Conservation (phyloP, 2,797 vertebrate species). For the Phyllotis vaccarum region DNA sequence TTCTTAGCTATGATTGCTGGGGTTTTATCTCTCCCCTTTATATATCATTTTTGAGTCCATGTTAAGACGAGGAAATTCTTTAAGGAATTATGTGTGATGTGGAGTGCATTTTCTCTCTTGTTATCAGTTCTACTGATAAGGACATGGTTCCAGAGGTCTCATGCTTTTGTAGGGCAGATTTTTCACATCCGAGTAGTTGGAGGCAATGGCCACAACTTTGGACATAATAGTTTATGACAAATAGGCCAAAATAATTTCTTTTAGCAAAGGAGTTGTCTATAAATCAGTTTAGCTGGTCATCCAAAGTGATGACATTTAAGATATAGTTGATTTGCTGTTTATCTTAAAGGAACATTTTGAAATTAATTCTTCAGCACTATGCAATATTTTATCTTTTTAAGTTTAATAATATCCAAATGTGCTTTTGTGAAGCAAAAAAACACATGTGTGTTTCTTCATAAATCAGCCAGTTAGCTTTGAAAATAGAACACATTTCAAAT, state of each 20-base stretch:
- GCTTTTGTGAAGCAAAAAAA: constrained; percentile 74
- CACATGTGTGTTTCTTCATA: constrained; percentile 74
- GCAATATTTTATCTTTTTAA: constrained; percentile 78
- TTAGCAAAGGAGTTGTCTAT: constrained; percentile 60
- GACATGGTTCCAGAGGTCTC: neutral
- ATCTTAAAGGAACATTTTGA: constrained; percentile 77
- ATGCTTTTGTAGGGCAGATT: neutral
- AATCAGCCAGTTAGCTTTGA: constrained; percentile 75
- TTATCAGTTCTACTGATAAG: neutral
- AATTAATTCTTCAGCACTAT: constrained; percentile 75
- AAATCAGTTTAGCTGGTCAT: constrained; percentile 68
- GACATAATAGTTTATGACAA: constrained; percentile 44
- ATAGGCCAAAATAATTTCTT: constrained; percentile 55
- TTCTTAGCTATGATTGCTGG: constrained; percentile 43
- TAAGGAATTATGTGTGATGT: constrained; percentile 49
- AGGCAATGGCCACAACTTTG: constrained; percentile 31
- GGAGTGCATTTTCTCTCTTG: constrained; percentile 3
- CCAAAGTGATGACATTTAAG: constrained; percentile 67
- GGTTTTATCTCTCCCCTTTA: constrained; percentile 54
- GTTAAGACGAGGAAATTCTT: constrained; percentile 69
- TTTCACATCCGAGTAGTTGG: neutral
- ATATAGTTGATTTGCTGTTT: constrained; percentile 75
- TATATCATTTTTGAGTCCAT: constrained; percentile 50
- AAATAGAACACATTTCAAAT: constrained; percentile 66
- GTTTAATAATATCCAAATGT: constrained; percentile 80